A percentile compares a stretch with the other conserved stretches of the same genome.
Conservation (phyloP, 1,140 invertebrate species). For the Euura lappo region DNA sequence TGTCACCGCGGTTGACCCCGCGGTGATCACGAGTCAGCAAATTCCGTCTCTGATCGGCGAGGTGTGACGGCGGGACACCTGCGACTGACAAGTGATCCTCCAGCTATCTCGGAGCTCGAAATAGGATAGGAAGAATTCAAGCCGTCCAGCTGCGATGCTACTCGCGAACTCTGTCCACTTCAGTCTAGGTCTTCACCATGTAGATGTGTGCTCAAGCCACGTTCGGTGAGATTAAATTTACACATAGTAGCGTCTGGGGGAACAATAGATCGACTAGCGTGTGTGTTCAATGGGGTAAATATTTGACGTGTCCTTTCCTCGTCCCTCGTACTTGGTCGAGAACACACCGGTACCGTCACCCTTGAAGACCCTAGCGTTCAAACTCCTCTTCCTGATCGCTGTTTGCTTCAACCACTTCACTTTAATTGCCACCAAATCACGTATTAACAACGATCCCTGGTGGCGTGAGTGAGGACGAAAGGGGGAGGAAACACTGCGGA, state of each 20-base stretch:
- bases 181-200: not conserved
- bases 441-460: conserved; percentile 46
- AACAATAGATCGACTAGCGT: conserved; percentile 48
- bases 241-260: conserved; percentile 56
- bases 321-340: not conserved
- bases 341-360: not conserved
- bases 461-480: conserved; percentile 12
- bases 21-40: conserved; percentile 38
- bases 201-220: conserved; percentile 20
- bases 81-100: not conserved
- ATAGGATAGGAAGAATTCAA: too few species aligned
- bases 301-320: conserved; percentile 40
- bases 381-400: conserved; percentile 47
- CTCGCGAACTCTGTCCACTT: not conserved
- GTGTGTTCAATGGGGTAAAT: conserved; percentile 55
- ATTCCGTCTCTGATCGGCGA: conserved; percentile 30
- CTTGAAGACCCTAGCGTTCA: not conserved
- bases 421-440: conserved; percentile 56
- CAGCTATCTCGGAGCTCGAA: not conserved
- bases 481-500: not conserved
- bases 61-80: not conserved
- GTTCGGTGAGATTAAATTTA: conserved; percentile 58
- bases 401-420: conserved; percentile 55
- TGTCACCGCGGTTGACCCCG: conserved; percentile 46
- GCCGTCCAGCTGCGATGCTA: too few species aligned